Evolutionary conservation across 92 coral and sea anemone species (phyloP).

Genomic region (Siderastrea radians): DNA sequence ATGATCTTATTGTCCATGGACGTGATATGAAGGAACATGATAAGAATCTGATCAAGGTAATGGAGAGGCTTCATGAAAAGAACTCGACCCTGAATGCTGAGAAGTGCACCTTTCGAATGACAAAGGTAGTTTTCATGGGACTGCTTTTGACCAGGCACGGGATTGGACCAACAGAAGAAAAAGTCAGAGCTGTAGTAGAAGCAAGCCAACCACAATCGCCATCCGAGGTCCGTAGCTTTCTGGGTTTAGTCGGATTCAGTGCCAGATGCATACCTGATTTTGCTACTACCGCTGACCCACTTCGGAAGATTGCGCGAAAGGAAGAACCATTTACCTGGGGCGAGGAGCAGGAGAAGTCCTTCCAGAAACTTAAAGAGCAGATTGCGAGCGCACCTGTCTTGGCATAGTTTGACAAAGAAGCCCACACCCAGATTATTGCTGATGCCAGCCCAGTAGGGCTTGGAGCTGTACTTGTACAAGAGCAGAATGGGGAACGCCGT

Average conservation of each 20-base stretch:
- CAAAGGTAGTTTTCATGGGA: conserved; percentile 31
- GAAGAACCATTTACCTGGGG: no score
- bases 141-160: conserved; percentile 48
- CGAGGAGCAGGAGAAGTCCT: background rate
- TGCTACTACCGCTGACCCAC: conserved; percentile 44
- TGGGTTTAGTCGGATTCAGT: background rate
- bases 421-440: background rate
- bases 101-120: no score
- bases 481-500: background rate
- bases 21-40: no score
- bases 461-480: conserved; percentile 3
- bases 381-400: no score
- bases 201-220: conserved; percentile 37
- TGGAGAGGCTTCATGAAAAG: conserved; percentile 20
- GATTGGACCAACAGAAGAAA: conserved; percentile 44
- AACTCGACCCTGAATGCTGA: conserved; percentile 51
- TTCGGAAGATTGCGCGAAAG: background rate
- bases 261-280: conserved; percentile 50
- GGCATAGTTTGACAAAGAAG: background rate
- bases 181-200: conserved; percentile 43
- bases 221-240: conserved; percentile 47
- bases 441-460: background rate
- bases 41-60: no score
- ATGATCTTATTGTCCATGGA: conserved; percentile 50
- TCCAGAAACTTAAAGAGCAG: background rate